Percentiles rank a stretch among this genome's conserved stretches.
These are phyloP conservation scores for Diadumene lineata DNA, from an alignment of 92 coral and sea anemone species.

Conservation along the genomic window DNA sequence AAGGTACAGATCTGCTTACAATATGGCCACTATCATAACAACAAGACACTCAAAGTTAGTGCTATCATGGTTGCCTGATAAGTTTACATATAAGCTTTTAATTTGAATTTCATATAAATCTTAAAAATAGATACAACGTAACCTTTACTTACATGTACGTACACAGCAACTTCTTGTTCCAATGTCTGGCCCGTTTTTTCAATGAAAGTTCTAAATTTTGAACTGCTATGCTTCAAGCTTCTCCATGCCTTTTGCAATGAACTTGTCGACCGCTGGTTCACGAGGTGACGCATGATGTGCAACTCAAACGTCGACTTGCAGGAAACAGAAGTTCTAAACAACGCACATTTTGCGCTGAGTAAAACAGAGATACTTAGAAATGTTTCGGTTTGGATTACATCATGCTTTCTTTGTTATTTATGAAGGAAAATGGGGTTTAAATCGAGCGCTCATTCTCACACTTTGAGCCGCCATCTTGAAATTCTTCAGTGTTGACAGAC, in stretches of 20 bases:
- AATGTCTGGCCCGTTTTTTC: neutral
- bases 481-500: too few relatives aligned
- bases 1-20: slow-evolving; percentile 74
- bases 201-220: neutral
- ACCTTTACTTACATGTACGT: slow-evolving; percentile 23
- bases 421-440: too few relatives aligned
- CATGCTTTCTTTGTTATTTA: too few relatives aligned
- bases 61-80: neutral
- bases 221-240: neutral
- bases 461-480: too few relatives aligned
- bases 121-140: neutral
- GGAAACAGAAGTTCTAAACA: too few relatives aligned
- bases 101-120: neutral
- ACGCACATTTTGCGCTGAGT: too few relatives aligned
- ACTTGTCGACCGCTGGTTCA: too few relatives aligned
- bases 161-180: slow-evolving; percentile 17
- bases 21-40: slow-evolving; percentile 67
- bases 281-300: too few relatives aligned
- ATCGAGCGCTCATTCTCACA: too few relatives aligned
- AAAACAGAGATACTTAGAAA: too few relatives aligned
- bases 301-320: too few relatives aligned
- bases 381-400: too few relatives aligned
- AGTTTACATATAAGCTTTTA: neutral
- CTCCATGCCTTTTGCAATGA: neutral
- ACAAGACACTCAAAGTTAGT: neutral